Conservation (phyloP, 2,113 vertebrate genomes). For the Trematocara unimaculatum region DNA sequence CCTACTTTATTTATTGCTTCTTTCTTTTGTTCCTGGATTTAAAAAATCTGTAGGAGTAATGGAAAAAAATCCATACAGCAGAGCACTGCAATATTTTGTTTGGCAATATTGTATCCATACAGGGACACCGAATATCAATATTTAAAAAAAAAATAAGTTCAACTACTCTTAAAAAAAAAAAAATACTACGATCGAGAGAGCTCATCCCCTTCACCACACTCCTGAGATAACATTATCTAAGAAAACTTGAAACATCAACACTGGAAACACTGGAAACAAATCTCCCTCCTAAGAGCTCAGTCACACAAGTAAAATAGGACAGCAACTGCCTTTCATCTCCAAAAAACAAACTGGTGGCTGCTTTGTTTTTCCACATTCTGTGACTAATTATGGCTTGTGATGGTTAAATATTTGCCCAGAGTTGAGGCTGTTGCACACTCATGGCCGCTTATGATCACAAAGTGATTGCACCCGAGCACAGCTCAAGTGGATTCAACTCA, state of each 20-base stretch:
- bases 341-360: background rate
- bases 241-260: background rate
- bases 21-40: background rate
- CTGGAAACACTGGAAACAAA: background rate
- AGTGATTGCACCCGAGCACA: background rate
- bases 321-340: background rate
- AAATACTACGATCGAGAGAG: background rate
- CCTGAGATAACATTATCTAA: background rate
- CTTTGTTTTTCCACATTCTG: background rate
- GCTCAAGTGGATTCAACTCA: background rate
- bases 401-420: background rate
- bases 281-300: background rate
- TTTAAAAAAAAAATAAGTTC: background rate
- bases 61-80: background rate
- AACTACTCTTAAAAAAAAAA: background rate
- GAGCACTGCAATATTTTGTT: background rate
- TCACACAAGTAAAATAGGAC: background rate
- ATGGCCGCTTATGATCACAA: background rate
- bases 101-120: background rate
- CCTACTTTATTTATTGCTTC: background rate
- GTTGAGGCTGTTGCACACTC: background rate
- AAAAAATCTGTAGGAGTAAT: background rate
- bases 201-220: background rate
- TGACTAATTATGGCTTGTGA: background rate
- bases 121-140: rapidly evolving